Conservation (phyloP, 1,140 invertebrate genomes). For the Bombyx mandarina region DNA sequence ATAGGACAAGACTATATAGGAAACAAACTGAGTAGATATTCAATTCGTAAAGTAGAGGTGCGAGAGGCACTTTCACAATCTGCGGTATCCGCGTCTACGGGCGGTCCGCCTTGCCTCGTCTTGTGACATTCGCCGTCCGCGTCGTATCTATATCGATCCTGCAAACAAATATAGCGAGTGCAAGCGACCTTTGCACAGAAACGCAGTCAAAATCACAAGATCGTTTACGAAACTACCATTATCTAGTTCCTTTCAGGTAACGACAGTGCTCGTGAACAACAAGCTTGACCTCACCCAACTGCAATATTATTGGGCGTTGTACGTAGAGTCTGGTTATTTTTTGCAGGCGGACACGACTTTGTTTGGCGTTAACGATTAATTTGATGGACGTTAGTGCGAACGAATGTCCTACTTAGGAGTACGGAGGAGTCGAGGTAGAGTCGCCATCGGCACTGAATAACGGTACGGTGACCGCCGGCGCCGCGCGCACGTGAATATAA, state of each 20-base stretch:
- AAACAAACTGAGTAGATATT: conserved; percentile 9
- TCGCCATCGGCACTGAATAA: conserved; percentile 34
- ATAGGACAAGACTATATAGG: not conserved
- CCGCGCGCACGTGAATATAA: conserved; percentile 66
- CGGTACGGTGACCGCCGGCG: conserved; percentile 39
- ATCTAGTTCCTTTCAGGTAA: not conserved
- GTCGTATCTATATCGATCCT: not conserved
- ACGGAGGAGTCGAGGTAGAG: conserved; percentile 15
- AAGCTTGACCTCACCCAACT: conserved; percentile 5
- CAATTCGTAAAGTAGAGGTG: conserved; percentile 27
- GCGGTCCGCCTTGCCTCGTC: no score
- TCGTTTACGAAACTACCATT: not conserved
- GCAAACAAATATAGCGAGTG: not conserved
- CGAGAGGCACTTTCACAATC: conserved; percentile 56
- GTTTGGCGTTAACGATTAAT: not conserved
- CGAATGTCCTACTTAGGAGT: conserved; percentile 42
- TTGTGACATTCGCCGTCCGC: not conserved
- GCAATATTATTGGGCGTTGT: not conserved
- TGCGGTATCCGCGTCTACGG: not conserved
- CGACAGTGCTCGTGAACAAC: not conserved
- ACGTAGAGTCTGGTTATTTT: not conserved
- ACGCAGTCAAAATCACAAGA: conserved; percentile 27
- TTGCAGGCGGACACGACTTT: not conserved
- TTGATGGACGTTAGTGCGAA: conserved; percentile 2
- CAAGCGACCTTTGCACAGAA: conserved; percentile 7